These are phyloP conservation scores for Pristionchus fissidentatus DNA, from an alignment of 2,888 invertebrate species.

Conservation along the genomic window DNA sequence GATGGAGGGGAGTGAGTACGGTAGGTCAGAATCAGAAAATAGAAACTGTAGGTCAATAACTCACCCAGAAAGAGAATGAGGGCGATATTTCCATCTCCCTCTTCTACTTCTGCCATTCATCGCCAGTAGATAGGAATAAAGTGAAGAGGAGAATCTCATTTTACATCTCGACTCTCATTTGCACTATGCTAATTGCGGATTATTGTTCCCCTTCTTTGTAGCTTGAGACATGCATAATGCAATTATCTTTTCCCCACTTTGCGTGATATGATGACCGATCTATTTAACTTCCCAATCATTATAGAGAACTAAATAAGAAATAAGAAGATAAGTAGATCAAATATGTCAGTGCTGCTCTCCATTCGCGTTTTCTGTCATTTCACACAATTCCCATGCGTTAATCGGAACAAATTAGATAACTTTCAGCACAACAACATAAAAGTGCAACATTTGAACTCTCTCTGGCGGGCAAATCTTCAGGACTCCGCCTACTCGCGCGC, in stretches of 20 bases:
- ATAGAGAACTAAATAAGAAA: too few species aligned
- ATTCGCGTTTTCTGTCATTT: too few species aligned
- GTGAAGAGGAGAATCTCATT: not conserved
- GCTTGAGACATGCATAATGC: not conserved
- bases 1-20: not conserved
- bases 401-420: too few species aligned
- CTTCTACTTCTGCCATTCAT: constrained; percentile 31
- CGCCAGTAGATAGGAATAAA: constrained; percentile 22
- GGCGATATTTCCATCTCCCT: constrained; percentile 37
- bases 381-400: too few species aligned
- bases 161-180: not conserved
- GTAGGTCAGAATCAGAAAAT: not conserved
- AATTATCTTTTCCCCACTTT: not conserved
- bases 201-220: not conserved
- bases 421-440: too few species aligned
- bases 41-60: not conserved
- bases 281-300: too few species aligned
- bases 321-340: too few species aligned
- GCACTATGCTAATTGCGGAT: constrained; percentile 10
- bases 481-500: not conserved
- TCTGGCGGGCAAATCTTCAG: too few species aligned
- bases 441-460: too few species aligned
- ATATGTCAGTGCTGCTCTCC: too few species aligned
- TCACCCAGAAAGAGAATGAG: constrained; percentile 31
- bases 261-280: too few species aligned